Evolutionary conservation across 2,888 invertebrate genomes (phyloP).

Genomic region (Agonum fuliginosum): DNA sequence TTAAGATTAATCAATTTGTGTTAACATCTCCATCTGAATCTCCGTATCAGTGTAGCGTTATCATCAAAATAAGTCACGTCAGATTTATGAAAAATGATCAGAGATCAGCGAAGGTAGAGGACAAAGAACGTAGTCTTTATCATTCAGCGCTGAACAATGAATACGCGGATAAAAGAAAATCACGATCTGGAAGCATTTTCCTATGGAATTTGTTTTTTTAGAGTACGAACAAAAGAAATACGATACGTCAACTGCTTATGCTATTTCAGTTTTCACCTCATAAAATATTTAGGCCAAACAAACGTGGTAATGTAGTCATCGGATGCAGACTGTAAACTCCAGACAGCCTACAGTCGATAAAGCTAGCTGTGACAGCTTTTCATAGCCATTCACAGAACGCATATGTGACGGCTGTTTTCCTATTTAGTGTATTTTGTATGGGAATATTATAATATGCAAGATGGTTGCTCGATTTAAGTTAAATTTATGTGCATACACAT

Average conservation of each 20-base stretch:
- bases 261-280: constrained; percentile 44
- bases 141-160: constrained; percentile 34
- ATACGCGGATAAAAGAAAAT: constrained; percentile 29
- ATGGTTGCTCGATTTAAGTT: no score
- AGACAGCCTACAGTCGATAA: constrained; percentile 10
- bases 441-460: no score
- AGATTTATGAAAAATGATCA: constrained; percentile 34
- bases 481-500: no score
- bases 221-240: constrained; percentile 32
- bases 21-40: neutral
- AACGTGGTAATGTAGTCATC: constrained; percentile 9
- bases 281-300: constrained; percentile 37
- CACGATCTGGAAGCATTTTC: constrained; percentile 13
- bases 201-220: constrained; percentile 34
- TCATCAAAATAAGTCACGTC: neutral
- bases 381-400: neutral
- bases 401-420: neutral
- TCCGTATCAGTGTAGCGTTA: neutral
- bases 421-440: no score
- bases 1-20: neutral
- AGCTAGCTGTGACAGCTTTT: neutral
- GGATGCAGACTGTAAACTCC: neutral
- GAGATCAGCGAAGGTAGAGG: neutral
- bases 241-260: constrained; percentile 38
- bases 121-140: constrained; percentile 23